phyloP scores from a whole-genome alignment of 2,113 vertebrate genomes.

The Numenius arquata region DNA sequence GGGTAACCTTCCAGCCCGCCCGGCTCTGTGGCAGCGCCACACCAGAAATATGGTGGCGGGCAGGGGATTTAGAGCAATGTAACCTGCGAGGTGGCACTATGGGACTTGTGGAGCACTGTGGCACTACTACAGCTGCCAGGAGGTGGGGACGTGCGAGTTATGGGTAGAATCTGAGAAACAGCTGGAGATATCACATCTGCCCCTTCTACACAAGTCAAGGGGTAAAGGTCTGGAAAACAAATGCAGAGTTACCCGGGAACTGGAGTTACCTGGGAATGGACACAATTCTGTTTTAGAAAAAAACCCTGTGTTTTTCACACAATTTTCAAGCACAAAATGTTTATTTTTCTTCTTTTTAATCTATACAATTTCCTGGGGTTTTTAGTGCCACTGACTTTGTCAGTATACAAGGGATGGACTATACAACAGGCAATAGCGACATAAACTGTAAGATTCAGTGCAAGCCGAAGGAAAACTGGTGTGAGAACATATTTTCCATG shows the following conservation, averaged over 20 bases:
- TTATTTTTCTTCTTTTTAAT: constrained; percentile 91
- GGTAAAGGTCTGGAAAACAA: background rate
- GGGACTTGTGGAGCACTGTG: accelerated
- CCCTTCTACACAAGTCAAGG: background rate
- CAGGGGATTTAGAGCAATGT: background rate
- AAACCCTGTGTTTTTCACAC: constrained; percentile 62
- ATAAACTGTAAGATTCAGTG: constrained; percentile 73
- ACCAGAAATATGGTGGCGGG: background rate
- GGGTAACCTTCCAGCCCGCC: accelerated
- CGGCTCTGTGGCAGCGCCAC: background rate
- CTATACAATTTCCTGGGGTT: constrained; percentile 83
- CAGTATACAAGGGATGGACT: constrained; percentile 73
- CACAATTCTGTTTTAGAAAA: constrained; percentile 43
- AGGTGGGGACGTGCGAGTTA: background rate
- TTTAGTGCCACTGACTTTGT: constrained; percentile 80
- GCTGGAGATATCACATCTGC: background rate
- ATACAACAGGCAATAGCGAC: constrained; percentile 80
- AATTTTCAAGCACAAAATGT: constrained; percentile 91
- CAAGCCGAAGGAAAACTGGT: constrained; percentile 54
- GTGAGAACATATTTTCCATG: constrained; percentile 66
- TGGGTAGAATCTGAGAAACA: background rate
- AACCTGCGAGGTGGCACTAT: background rate
- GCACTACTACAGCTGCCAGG: background rate
- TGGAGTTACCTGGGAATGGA: background rate
- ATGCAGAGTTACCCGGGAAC: background rate